Conservation (phyloP, 2,797 vertebrate species). For the Pseudochirops corinnae region DNA sequence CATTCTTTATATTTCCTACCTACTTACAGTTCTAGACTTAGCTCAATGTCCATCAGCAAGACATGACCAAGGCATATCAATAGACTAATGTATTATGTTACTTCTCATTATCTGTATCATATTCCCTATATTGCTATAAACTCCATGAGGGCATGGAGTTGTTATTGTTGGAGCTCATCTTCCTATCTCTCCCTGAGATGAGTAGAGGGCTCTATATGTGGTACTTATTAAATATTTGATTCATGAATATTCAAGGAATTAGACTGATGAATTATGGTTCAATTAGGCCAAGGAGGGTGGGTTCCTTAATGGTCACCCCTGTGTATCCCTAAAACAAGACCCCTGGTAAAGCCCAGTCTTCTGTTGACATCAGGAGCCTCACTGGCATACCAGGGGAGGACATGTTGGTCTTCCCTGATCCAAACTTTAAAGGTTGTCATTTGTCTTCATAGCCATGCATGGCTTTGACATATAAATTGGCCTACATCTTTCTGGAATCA, state of each 20-base stretch:
- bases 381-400: background rate
- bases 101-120: too few species aligned
- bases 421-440: background rate
- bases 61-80: too few species aligned
- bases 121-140: too few species aligned
- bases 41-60: background rate
- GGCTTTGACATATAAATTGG: background rate
- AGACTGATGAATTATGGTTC: background rate
- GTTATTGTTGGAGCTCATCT: too few species aligned
- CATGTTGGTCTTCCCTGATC: background rate
- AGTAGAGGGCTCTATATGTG: background rate
- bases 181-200: background rate
- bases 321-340: background rate
- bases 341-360: background rate
- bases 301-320: background rate
- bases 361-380: background rate
- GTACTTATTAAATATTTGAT: background rate
- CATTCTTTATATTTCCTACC: background rate
- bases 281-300: background rate
- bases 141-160: too few species aligned
- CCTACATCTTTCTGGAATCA: background rate
- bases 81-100: too few species aligned
- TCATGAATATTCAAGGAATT: background rate
- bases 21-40: background rate
- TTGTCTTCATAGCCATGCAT: background rate